phyloP scores from a whole-genome alignment of 92 coral and sea anemone genomes.

The Parazoanthus atlanticus region DNA sequence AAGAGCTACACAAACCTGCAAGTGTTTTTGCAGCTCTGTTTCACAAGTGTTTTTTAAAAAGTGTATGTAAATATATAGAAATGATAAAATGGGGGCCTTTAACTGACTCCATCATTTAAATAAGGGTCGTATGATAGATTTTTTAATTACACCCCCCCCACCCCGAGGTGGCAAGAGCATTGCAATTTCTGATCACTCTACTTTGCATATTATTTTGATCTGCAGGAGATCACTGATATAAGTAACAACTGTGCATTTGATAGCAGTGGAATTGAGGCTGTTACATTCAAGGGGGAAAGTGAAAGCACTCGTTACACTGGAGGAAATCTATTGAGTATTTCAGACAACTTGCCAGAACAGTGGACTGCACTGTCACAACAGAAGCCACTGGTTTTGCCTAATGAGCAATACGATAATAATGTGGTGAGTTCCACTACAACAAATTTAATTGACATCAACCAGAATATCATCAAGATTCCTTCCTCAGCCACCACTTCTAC shows the following conservation, averaged over 20 bases:
- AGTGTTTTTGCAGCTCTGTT: too few species aligned
- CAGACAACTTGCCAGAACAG: background rate
- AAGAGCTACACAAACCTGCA: too few species aligned
- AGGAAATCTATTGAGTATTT: background rate
- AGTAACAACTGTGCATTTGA: background rate
- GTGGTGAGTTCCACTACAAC: background rate
- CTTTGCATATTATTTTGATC: too few species aligned
- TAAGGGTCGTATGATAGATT: too few species aligned
- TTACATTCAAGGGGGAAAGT: background rate
- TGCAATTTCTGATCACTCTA: background rate
- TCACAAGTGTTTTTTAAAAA: too few species aligned
- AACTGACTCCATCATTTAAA: too few species aligned
- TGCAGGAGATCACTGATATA: background rate
- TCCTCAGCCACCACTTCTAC: background rate
- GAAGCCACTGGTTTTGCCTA: background rate
- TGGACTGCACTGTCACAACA: background rate
- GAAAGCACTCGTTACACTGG: background rate
- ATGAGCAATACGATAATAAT: background rate
- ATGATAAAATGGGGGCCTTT: too few species aligned
- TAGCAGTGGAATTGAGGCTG: background rate
- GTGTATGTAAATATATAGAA: too few species aligned
- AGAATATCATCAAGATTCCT: background rate
- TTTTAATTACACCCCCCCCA: too few species aligned
- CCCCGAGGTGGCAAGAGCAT: too few species aligned
- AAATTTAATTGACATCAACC: background rate